These are phyloP conservation scores for Oreochromis grahami DNA, from an alignment of 2,797 vertebrate genomes.

Conservation along the genomic window DNA sequence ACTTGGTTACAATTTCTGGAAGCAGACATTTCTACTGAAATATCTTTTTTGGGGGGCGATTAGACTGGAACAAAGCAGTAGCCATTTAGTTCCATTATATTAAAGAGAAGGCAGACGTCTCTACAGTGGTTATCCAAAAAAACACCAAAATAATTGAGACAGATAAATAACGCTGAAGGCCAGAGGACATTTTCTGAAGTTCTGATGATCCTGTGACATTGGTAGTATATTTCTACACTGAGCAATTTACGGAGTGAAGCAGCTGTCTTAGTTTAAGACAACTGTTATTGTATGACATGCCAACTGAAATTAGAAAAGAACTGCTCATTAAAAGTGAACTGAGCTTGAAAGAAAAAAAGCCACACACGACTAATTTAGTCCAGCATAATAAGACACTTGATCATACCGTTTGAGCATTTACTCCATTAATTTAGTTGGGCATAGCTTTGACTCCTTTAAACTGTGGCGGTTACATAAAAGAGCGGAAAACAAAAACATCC, in stretches of 20 bases:
- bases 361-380: constrained; percentile 63
- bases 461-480: constrained; percentile 60
- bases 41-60: background rate
- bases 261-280: constrained; percentile 1
- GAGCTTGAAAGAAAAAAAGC: constrained; percentile 56
- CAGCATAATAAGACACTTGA: constrained; percentile 72
- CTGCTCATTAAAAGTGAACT: constrained; percentile 70
- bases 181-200: background rate
- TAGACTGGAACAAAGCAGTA: background rate
- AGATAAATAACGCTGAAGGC: background rate
- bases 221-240: background rate
- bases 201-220: background rate
- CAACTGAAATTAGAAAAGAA: constrained; percentile 54
- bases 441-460: constrained; percentile 53
- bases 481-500: constrained; percentile 47
- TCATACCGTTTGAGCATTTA: constrained; percentile 69
- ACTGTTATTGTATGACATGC: constrained; percentile 34
- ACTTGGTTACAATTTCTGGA: background rate
- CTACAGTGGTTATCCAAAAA: background rate
- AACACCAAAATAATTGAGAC: background rate
- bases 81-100: background rate
- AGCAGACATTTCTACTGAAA: background rate
- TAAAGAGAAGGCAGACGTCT: background rate
- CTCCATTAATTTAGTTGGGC: constrained; percentile 66
- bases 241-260: background rate